Evolutionary conservation across 2,888 invertebrate species (phyloP), one percentile per base, ranked within the genome.

Genomic region (Laspeyria flexula): DNA sequence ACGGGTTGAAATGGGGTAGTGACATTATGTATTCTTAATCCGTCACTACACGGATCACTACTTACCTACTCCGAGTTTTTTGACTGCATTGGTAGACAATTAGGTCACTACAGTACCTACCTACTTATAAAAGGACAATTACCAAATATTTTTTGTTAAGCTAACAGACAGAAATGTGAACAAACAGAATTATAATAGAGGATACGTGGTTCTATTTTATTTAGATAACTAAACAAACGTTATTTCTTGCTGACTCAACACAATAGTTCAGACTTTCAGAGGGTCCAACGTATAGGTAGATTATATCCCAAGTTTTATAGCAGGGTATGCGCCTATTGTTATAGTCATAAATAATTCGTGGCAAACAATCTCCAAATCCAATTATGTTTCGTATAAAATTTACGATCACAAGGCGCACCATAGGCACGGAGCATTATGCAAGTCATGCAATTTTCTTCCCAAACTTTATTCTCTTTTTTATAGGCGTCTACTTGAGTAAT

Each of bases 401-500:
- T 88, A 89, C 75, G 80, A 74, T 58, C 67, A 37, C 62, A 49
- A 68, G 68, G 68, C 74, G 68, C 71, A 74, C 73, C 73, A 63
- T 74, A 75, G 77, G 82, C 82, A 73, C 64, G 54, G 54, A 65
- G 80, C 74, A 85, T 88, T 88, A 89, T 90, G 90, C 90, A 90
- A 82, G 82, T 73, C 79, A 80, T 88, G 89, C 90, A 89, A 90
- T 90, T 90, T 90, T 89, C 90, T 85, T 86, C 75, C 80, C 81
- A 71, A 83, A 82, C 75, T 87, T 88, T 87, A 88, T 88, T 76
- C 75, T 71, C 71, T 70, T 85, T 89, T 90, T 90, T 89, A 88
- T 81, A 70, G 76, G 70, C 83, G 79, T 90, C 90, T 90, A 89
- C 89, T 90, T 88, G 88, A 90, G 90, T 90, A 90, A 90, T 90